Conservation (phyloP, 2,888 invertebrate genomes). For the Tethea ocularis region DNA sequence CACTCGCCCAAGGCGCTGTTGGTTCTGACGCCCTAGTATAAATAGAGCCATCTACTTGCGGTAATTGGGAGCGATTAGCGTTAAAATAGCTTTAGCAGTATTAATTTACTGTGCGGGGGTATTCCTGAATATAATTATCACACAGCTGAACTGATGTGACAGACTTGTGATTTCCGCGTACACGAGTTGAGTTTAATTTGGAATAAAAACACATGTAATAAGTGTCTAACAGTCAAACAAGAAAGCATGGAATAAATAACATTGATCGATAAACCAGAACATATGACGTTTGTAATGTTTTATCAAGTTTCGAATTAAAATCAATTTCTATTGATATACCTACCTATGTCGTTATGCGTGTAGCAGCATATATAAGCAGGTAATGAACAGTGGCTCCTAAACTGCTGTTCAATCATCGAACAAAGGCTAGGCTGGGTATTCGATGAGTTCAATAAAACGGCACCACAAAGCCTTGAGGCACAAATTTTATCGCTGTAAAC, state of each 20-base stretch:
- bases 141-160: slow-evolving; percentile 16
- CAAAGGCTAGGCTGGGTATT: too few species aligned
- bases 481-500: background rate
- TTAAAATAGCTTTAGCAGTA: slow-evolving; percentile 18
- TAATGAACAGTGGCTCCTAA: background rate
- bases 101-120: slow-evolving; percentile 15
- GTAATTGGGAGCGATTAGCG: slow-evolving; percentile 38
- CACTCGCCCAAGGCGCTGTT: slow-evolving; percentile 7
- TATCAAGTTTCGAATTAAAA: too few species aligned
- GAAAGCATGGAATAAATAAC: too few species aligned
- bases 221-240: background rate
- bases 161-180: background rate
- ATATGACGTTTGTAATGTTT: too few species aligned
- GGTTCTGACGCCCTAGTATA: slow-evolving; percentile 9
- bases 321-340: too few species aligned
- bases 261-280: too few species aligned
- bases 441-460: background rate
- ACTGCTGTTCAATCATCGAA: background rate
- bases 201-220: background rate
- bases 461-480: background rate
- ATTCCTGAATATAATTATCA: slow-evolving; percentile 6
- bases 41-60: slow-evolving; percentile 20
- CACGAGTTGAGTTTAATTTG: background rate
- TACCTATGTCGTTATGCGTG: too few species aligned
- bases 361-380: too few species aligned